Conservation (phyloP, 2,797 vertebrate species). For the Trichosurus vulpecula region DNA sequence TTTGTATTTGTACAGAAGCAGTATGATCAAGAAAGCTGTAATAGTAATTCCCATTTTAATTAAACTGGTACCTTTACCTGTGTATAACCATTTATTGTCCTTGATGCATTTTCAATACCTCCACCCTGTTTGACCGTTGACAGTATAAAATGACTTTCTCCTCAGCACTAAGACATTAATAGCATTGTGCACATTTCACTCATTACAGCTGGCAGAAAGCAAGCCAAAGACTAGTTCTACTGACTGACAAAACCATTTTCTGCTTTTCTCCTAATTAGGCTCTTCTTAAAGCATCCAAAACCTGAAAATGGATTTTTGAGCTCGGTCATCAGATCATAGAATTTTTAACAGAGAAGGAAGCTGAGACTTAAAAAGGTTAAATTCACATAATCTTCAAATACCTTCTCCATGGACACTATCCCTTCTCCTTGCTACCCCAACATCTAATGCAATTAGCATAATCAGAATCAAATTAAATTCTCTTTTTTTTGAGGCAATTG, state of each 20-base stretch:
- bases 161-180: background rate
- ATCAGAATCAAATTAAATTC: background rate
- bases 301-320: background rate
- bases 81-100: background rate
- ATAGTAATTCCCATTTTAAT: background rate
- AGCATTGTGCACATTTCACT: background rate
- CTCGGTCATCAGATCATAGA: background rate
- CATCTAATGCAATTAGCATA: background rate
- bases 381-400: background rate
- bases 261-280: background rate
- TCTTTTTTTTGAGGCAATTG: no score
- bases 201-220: background rate
- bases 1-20: background rate
- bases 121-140: background rate
- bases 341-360: background rate
- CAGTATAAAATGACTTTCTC: background rate
- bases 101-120: background rate
- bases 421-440: background rate
- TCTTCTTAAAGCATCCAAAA: background rate
- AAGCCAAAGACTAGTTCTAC: background rate
- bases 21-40: background rate
- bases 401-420: background rate
- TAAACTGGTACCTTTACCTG: background rate
- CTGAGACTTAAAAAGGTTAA: background rate
- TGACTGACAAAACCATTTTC: background rate